Evolutionary conservation across 2,113 vertebrate species (phyloP).

Genomic region (cattle (Bos taurus)): DNA sequence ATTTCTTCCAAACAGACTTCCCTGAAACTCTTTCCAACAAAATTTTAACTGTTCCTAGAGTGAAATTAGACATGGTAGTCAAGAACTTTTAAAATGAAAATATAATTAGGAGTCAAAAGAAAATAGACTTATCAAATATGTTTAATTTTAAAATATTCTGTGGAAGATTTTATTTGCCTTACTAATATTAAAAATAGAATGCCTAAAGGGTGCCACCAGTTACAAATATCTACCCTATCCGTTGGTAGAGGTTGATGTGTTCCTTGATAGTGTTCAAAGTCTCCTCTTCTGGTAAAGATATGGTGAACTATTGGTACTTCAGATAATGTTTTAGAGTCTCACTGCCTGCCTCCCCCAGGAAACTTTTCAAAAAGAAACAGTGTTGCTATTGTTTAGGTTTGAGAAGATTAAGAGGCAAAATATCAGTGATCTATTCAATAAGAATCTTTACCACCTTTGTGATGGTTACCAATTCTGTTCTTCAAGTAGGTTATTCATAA

Average conservation of each 20-base stretch:
- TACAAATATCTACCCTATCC: not conserved
- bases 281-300: not conserved
- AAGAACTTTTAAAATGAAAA: constrained; percentile 24
- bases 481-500: not conserved
- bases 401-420: not conserved
- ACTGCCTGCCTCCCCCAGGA: not conserved
- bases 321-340: not conserved
- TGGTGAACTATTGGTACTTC: not conserved
- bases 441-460: not conserved
- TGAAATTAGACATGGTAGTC: not conserved
- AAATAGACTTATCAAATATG: constrained; percentile 24
- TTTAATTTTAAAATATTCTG: not conserved
- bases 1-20: not conserved
- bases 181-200: not conserved
- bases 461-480: not conserved
- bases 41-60: not conserved
- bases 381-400: not conserved
- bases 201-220: not conserved
- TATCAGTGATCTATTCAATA: not conserved
- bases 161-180: not conserved
- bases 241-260: not conserved
- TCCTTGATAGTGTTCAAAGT: not conserved
- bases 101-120: not conserved
- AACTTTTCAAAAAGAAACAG: not conserved
- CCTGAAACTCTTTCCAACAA: not conserved